A percentile compares a stretch with the other conserved stretches of the same genome.
Conservation (phyloP, 2,888 invertebrate genomes). For the Ptilodon capucinus region DNA sequence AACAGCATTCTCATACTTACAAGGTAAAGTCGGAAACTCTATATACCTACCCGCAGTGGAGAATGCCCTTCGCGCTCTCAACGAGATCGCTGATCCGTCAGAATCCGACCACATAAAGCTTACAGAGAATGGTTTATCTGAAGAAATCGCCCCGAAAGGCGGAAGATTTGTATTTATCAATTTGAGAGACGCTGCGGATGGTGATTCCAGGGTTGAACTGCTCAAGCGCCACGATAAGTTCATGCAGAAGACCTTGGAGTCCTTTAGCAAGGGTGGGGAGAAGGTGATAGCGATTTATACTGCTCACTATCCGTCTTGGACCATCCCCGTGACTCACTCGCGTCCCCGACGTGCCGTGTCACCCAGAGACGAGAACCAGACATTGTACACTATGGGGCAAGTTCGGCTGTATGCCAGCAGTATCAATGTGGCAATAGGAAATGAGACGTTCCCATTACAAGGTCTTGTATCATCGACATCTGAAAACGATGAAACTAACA, state of each 20-base stretch:
- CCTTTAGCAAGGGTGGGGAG: constrained; percentile 66
- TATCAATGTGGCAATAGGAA: constrained; percentile 24
- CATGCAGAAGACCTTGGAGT: constrained; percentile 78
- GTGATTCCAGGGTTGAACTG: constrained; percentile 79
- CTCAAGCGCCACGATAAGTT: constrained; percentile 83
- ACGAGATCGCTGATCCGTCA: constrained; percentile 69
- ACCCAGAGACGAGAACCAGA: neutral
- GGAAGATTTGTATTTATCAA: constrained; percentile 80
- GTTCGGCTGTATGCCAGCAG: constrained; percentile 45
- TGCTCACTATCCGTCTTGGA: constrained; percentile 79
- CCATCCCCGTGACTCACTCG: constrained; percentile 45
- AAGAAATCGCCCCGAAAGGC: constrained; percentile 41
- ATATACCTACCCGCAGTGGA: constrained; percentile 85
- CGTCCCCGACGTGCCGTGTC: constrained; percentile 50
- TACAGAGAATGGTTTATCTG: constrained; percentile 63
- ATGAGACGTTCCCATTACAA: constrained; percentile 5
- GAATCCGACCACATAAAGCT: constrained; percentile 58
- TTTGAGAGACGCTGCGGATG: constrained; percentile 82
- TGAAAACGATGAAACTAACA: constrained; percentile 16
- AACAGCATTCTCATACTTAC: constrained; percentile 64
- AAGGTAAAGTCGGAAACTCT: constrained; percentile 49
- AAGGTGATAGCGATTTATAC: constrained; percentile 83
- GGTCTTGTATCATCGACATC: constrained; percentile 15
- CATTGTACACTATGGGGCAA: constrained; percentile 38
- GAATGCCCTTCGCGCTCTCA: constrained; percentile 80